phyloP scores from a whole-genome alignment of 1,140 invertebrate species.

The Melanaphis sacchari region DNA sequence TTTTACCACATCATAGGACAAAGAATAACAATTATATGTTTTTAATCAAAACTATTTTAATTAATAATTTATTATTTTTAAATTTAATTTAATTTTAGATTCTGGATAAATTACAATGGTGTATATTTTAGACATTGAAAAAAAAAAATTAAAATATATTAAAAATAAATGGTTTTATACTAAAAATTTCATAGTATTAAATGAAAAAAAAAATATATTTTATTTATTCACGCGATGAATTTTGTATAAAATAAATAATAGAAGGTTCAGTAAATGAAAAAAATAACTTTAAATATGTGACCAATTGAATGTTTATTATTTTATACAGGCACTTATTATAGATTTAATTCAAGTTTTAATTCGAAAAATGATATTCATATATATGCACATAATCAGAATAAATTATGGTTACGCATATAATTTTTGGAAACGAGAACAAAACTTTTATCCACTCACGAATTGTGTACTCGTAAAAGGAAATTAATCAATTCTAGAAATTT shows the following conservation, averaged over 20 bases:
- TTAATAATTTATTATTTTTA: slow-evolving; percentile 32
- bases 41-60: neutral
- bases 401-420: neutral
- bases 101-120: neutral
- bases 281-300: neutral
- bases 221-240: neutral
- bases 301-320: slow-evolving; percentile 8
- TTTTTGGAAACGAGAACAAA: slow-evolving; percentile 13
- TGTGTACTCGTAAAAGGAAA: neutral
- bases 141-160: neutral
- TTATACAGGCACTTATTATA: neutral
- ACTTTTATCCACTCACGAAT: neutral
- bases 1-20: neutral
- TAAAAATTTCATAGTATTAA: neutral
- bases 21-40: neutral
- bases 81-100: neutral
- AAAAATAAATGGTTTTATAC: neutral
- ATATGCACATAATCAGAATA: slow-evolving; percentile 2
- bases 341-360: neutral
- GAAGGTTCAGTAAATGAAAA: neutral
- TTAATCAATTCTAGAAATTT: slow-evolving; percentile 19
- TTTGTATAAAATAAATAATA: neutral
- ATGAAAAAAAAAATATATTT: slow-evolving; percentile 21
- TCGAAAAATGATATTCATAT: slow-evolving; percentile 17
- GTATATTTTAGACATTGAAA: neutral